phyloP scores from a whole-genome alignment of 92 coral and sea anemone species.

The Epizoanthus ramosus region DNA sequence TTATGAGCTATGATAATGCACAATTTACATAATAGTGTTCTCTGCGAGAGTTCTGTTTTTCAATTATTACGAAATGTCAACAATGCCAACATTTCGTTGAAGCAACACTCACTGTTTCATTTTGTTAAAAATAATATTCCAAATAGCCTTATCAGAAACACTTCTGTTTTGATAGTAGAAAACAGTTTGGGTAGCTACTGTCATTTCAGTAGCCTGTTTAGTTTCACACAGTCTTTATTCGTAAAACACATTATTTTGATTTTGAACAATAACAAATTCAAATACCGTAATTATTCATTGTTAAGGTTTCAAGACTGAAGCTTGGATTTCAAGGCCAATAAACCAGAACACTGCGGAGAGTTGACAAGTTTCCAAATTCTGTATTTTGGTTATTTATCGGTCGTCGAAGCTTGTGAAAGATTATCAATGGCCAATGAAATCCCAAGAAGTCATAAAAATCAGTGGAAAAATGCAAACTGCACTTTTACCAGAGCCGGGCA shows the following conservation, averaged over 20 bases:
- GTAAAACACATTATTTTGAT: constrained; percentile 51
- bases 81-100: constrained; percentile 49
- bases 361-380: constrained; percentile 26
- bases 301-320: constrained; percentile 62
- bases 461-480: constrained; percentile 1
- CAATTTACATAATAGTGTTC: constrained; percentile 19
- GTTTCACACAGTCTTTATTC: neutral
- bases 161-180: constrained; percentile 4
- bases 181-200: neutral
- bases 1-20: constrained; percentile 9
- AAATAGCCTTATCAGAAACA: constrained; percentile 3
- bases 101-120: constrained; percentile 30
- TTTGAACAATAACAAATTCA: constrained; percentile 74
- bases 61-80: constrained; percentile 70
- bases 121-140: constrained; percentile 22
- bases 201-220: neutral
- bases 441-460: neutral
- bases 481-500: constrained; percentile 23
- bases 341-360: constrained; percentile 25
- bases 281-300: constrained; percentile 68
- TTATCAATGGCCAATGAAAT: neutral
- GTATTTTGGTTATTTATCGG: neutral
- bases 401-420: neutral
- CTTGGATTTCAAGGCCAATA: constrained; percentile 48
- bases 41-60: constrained; percentile 12